Evolutionary conservation across 2,797 vertebrate genomes (phyloP), one percentile per base, ranked within the genome.

Genomic region (Parotocinclus haroldoi): DNA sequence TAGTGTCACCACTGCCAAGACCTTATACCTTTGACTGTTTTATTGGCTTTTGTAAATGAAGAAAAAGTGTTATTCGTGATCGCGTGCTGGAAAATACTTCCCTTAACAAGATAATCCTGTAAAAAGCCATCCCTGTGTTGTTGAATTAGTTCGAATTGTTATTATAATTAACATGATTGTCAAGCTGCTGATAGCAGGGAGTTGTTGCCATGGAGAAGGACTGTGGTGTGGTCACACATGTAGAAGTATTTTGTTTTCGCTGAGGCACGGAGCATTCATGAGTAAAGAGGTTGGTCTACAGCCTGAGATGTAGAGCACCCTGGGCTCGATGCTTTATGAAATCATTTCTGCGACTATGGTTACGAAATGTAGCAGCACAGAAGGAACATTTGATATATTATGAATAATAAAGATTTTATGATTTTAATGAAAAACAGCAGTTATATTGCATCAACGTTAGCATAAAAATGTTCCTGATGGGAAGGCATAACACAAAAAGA

Each of bases 131-230:
- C 61, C 67, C 42, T 59, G 56, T 63, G 44, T 56, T 72, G 72
- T 45, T 68, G 76, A 73, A 75, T 71, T 77, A 79, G 62, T 62
- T 63, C 66, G 70, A 79, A 66, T 70, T 61, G 70, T 74, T 70
- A 74, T 61, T 58, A 48, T 65, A 74, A 74, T 75, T 62, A 70
- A 79, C 59, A 64, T 69, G 60, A 71, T 73, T 75, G 57, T 68
- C 50, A 18, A 63, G 71, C 59, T 48, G 17, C 58, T 57, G 62
- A 56, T 68, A 48, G 58, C 62, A 71, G 60, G 57, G 48, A 58
- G 62, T 65, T 10, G 75, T 79, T 79, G 72, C 78, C 69, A 79
- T 79, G 75, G 78, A 68, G 68, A 77, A 58, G 54, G 60, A 56
- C 69, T 58, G 63, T 50, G 58, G 67, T 60, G 73, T 68, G 69